Base-by-base conservation (phyloP, 2,113 vertebrate genomes). In the Catharus fuscescens region DNA sequence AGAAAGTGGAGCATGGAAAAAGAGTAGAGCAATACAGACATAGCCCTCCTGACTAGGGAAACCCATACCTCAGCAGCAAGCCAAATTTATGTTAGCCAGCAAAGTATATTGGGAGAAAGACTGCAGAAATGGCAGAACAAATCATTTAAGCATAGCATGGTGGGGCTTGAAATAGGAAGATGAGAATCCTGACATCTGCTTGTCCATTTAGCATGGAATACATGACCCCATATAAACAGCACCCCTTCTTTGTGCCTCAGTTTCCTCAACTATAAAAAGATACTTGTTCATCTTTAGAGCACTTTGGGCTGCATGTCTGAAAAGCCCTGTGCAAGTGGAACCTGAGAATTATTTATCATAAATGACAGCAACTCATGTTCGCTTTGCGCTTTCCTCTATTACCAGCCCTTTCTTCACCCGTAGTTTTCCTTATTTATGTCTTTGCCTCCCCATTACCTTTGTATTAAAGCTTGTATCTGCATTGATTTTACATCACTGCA, bases 341-440 rank as follows among this genome's bases (percentile, higher is more conserved):
- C 65, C 56, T 42, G 29, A 69, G 62, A 82, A 79, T 92, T 91
- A 81, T 86, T 96, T 94, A 81, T 92, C 47, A 85, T 60, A 70
- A 82, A 56, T 93, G 90, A 86, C 85, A 96, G 83, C 71, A 72
- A 69, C 87, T 73, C n/a, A 4, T 86, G 83, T 94, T 95, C 8
- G 0, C 64, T 77, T 64, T n/a, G 61, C 2, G 0, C 76, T 93
- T 83, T 57, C 79, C 77, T 93, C 92, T 82, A 93, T 97, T 82
- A 93, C 79, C 72, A 88, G 60, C 52, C 79, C 64, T 88, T 94
- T 94, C 92, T 94, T 94, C 90, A 44, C 52, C 70, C 0, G 1
- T 91, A 93, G 81, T 97, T 95, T 93, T 95, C 90, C 67, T 96
- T 97, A 95, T 96, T 96, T 96, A 96, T 96, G 93, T 90, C 92